phyloP scores from a whole-genome alignment of 2,113 vertebrate genomes.

The Hypanus sabinus region DNA sequence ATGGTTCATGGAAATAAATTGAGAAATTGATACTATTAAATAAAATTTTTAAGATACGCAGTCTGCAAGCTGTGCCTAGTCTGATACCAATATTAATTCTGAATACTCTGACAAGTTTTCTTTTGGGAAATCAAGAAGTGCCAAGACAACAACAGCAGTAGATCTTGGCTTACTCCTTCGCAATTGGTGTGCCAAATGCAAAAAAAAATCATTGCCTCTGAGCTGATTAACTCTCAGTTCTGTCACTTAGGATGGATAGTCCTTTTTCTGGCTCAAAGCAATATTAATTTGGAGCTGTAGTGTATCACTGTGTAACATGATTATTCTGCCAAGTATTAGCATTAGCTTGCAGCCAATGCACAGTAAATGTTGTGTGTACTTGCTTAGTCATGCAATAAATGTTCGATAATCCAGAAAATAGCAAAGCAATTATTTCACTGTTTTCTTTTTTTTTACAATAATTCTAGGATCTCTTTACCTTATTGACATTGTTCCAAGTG shows the following conservation, averaged over 20 bases:
- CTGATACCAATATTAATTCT: background rate
- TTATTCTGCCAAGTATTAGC: background rate
- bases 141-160: background rate
- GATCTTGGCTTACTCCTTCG: background rate
- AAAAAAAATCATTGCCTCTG: background rate
- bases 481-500: background rate
- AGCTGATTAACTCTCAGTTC: background rate
- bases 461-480: background rate
- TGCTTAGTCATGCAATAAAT: background rate
- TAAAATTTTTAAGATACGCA: background rate
- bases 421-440: background rate
- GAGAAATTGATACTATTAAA: background rate
- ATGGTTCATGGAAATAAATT: background rate
- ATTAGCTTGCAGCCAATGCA: background rate
- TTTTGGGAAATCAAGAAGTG: constrained; percentile 13
- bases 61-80: background rate
- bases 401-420: background rate
- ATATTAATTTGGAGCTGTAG: background rate
- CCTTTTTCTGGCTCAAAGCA: background rate
- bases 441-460: background rate
- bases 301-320: background rate
- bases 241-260: background rate
- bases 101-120: background rate
- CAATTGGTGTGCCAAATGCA: background rate
- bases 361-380: background rate